Evolutionary conservation across 2,888 invertebrate species (phyloP).

Genomic region (Miltochrista miniata): DNA sequence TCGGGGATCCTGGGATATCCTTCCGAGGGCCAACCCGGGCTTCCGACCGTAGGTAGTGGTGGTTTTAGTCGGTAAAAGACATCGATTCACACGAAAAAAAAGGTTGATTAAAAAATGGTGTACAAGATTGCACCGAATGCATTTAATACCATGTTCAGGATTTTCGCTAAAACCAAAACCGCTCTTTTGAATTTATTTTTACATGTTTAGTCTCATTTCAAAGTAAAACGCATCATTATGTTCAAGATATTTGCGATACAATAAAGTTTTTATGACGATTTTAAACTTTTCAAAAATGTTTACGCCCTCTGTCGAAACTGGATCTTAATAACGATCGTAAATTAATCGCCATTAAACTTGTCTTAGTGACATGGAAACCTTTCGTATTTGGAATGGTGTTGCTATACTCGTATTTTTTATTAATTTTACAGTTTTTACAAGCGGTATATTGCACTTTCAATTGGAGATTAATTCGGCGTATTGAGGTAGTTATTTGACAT

Average conservation of each 20-base stretch:
- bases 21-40: too few relatives aligned
- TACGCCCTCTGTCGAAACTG: constrained; percentile 17
- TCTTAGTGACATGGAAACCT: constrained; percentile 10
- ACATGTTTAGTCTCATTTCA: constrained; percentile 1
- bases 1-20: too few relatives aligned
- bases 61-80: too few relatives aligned
- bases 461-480: neutral
- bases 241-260: constrained; percentile 13
- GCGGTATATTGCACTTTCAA: neutral
- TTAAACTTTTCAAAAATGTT: constrained; percentile 15
- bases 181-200: constrained; percentile 11
- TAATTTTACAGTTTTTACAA: neutral
- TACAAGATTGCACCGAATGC: too few relatives aligned
- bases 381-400: constrained; percentile 3
- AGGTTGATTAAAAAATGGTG: too few relatives aligned
- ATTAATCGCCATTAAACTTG: constrained; percentile 10
- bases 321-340: constrained; percentile 16
- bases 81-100: too few relatives aligned
- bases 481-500: neutral
- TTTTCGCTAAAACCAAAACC: constrained; percentile 1
- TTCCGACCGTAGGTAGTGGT: too few relatives aligned
- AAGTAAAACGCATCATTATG: constrained; percentile 5
- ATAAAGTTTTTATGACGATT: constrained; percentile 29
- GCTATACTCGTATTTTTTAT: neutral
- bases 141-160: neutral